Evolutionary conservation across 2,888 invertebrate species (phyloP), one percentile per base, ranked within the genome.

Genomic region (Zaprionus lineosus): DNA sequence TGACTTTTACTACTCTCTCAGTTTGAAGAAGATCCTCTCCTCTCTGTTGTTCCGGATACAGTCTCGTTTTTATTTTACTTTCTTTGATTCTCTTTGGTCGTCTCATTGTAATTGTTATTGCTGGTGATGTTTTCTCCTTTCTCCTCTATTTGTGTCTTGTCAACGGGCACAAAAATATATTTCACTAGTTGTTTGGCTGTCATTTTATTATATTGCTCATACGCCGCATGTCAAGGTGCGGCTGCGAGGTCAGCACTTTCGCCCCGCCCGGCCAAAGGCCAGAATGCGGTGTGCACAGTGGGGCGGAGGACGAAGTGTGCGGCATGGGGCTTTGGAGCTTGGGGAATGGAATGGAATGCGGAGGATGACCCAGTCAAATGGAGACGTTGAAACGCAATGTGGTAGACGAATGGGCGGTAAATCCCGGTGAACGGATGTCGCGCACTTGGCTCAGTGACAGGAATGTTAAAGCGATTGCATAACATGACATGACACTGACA

Each of bases 401-500:
- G 24, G 9, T 5, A 51, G 41, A 41, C 36, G 28, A 37, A 52
- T 34, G 39, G 15, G 26, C n/a, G 53, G 11, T 40, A 47, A 58
- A 69, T 70, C 53, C 34, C 40, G 15, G 53, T 50, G 37, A 51
- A 41, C 73, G 70, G 74, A 70, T 57, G 73, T 67, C 62, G 72
- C 43, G 72, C 67, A 59, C 66, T 68, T 67, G 59, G 43, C 43
- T 39, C 28, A 29, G 31, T 40, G 47, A 48, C 51, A 60, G 73
- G 64, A 61, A 75, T 64, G 76, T 40, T 60, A 46, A 74, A 67
- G 57, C 63, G 77, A 81, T 77, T 77, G 84, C 77, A 74, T 70
- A 84, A 84, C 73, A 73, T 61, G 73, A 57, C 68, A 72, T 41
- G 44, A 53, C 52, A 60, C 43, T 72, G 55, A 66, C 66, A 66